phyloP scores from a whole-genome alignment of 2,888 invertebrate species.

The Stenodema calcarata region DNA sequence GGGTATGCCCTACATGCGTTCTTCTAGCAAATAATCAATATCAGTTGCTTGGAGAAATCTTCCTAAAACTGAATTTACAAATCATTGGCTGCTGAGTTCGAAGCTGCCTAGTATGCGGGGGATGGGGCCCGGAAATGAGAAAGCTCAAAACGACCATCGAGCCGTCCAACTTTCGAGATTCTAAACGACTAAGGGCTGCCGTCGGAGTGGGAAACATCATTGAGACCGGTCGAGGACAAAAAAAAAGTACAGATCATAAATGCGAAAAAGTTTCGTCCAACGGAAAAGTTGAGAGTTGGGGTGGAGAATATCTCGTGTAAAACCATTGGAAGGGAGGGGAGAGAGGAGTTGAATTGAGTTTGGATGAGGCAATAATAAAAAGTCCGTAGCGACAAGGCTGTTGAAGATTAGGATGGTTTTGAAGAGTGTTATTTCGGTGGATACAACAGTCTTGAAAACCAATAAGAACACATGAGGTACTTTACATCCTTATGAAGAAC shows the following conservation, averaged over 20 bases:
- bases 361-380: constrained; percentile 25
- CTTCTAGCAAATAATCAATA: too few species aligned
- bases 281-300: constrained; percentile 17
- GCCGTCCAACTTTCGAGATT: background rate
- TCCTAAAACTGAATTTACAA: background rate
- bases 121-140: background rate
- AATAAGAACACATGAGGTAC: too few species aligned
- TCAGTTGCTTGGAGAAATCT: background rate
- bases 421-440: background rate
- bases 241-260: constrained; percentile 16
- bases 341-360: constrained; percentile 20
- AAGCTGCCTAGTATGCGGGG: too few species aligned
- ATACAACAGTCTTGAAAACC: too few species aligned
- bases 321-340: background rate
- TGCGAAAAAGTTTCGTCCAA: background rate
- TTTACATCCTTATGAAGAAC: too few species aligned
- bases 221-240: background rate
- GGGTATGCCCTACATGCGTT: too few species aligned
- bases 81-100: background rate
- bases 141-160: background rate
- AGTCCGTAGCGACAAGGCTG: background rate
- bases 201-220: background rate
- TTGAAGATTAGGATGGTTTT: background rate
- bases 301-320: constrained; percentile 4
- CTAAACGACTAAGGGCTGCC: background rate